Evolutionary conservation across 2,113 vertebrate species (phyloP).

Genomic region (Tachysurus vachellii): DNA sequence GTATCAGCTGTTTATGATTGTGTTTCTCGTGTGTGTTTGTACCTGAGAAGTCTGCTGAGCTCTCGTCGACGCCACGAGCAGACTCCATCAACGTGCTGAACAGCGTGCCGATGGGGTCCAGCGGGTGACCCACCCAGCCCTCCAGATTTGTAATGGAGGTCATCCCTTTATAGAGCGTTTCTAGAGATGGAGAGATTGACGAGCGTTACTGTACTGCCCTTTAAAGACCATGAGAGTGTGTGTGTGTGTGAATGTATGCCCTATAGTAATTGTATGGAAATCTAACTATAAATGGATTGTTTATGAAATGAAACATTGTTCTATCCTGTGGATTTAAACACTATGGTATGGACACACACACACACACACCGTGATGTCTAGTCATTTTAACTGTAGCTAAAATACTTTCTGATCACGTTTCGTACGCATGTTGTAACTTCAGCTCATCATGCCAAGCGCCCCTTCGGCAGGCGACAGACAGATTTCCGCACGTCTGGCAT

Average conservation of each 20-base stretch:
- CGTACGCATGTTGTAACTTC: not conserved
- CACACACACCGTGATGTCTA: not conserved
- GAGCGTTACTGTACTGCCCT: not conserved
- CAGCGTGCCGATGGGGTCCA: conserved; percentile 92
- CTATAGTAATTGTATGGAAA: not conserved
- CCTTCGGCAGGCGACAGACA: not conserved
- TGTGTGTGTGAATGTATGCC: not conserved
- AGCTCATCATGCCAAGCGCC: not conserved
- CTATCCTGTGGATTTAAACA: not conserved
- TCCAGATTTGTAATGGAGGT: conserved; percentile 91
- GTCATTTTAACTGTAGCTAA: not conserved
- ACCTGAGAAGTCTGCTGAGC: conserved; percentile 81
- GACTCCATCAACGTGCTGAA: conserved; percentile 93
- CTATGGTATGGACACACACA: not conserved
- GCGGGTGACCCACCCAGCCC: conserved; percentile 96
- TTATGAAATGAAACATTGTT: no score
- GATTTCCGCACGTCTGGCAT: not conserved
- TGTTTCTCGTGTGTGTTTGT: conserved; percentile 53
- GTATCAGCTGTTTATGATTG: conserved; percentile 2
- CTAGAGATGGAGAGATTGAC: conserved; percentile 60
- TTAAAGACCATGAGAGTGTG: not conserved
- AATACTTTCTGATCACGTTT: conserved; percentile 3
- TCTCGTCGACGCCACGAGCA: conserved; percentile 78
- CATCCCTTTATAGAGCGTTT: conserved; percentile 86
- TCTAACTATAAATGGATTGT: not conserved